Base-by-base conservation (phyloP, 2,113 vertebrate species). In the Cepphus grylle region DNA sequence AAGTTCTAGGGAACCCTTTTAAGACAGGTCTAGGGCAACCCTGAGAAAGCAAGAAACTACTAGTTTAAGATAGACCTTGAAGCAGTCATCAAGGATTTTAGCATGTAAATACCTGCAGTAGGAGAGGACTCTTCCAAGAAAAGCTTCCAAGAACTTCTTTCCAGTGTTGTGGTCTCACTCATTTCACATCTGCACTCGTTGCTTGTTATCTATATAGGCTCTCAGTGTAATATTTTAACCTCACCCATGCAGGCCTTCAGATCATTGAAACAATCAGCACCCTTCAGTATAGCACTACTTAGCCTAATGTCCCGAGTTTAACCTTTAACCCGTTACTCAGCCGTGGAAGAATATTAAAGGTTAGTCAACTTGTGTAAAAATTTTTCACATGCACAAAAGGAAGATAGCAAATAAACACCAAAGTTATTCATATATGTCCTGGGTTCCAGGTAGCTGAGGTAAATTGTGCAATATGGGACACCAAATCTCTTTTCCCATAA, bases 401-500 rank as follows among this genome's bases (percentile, higher is more conserved):
- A 88, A 90, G 42, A 86, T 8, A 70, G 25, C n/a, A 91, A 88
- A 94, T 62, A 67, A 88, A 73, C 66, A 80, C 71, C 2, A 4
- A 73, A 88, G 45, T 50, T 81, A 86, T 38, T 81, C 3, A 71
- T 40, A 66, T 63, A 74, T 40, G 36, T 74, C 25, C 63, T 72
- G 43, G 50, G 85, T 53, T 93, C 59, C 81, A 94, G 58, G 81
- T 90, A 93, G n/a, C 43, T 73, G 63, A 85, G 89, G 86, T 79
- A 82, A 84, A 87, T 93, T 96, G 93, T 90, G 93, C 87, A 96
- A 97, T 36, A 59, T 53, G 58, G 74, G 22, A 77, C 80, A 94
- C 19, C 42, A 73, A 86, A 88, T 38, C 86, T 92, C 14, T 84
- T 96, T 95, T 97, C 95, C 73, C 94, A 93, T 90, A 88, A 90